Evolutionary conservation across 2,113 vertebrate species (phyloP).

Genomic region (Leuciscus idus): DNA sequence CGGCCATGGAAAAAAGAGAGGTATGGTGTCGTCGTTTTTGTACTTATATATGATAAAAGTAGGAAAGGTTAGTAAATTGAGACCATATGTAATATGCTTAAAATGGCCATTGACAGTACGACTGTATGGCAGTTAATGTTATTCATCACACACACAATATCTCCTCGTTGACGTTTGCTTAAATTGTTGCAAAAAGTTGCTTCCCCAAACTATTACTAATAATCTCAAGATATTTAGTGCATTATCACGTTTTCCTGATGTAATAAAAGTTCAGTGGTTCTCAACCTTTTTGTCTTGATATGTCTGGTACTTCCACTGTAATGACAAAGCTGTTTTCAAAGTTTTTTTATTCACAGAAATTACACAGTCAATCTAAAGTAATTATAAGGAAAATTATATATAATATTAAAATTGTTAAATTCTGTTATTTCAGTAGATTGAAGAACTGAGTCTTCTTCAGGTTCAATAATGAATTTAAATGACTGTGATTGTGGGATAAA

Average conservation of each 20-base stretch:
- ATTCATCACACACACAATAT: not conserved
- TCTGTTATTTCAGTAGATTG: no score
- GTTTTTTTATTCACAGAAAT: not conserved
- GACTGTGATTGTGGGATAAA: not conserved
- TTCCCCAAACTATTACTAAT: no score
- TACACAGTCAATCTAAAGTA: not conserved
- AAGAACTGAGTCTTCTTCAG: no score
- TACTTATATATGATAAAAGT: not conserved
- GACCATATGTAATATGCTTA: not conserved
- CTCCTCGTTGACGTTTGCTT: not conserved
- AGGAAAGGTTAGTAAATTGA: not conserved
- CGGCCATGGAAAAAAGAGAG: constrained; percentile 56
- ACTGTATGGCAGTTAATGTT: not conserved
- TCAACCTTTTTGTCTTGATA: no score
- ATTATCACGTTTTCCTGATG: no score
- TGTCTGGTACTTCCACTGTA: not conserved
- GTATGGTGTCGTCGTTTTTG: constrained; percentile 23
- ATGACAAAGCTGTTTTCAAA: not conserved
- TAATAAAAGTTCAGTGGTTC: no score
- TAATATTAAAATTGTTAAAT: no score
- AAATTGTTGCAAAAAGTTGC: not conserved
- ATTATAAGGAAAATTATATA: no score
- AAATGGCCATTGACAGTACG: not conserved
- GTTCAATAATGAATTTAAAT: no score
- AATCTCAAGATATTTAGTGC: no score